Percentiles rank a stretch among this genome's conserved stretches.
phyloP scores from a whole-genome alignment of 2,113 vertebrate species.

The Aphyosemion australe region DNA sequence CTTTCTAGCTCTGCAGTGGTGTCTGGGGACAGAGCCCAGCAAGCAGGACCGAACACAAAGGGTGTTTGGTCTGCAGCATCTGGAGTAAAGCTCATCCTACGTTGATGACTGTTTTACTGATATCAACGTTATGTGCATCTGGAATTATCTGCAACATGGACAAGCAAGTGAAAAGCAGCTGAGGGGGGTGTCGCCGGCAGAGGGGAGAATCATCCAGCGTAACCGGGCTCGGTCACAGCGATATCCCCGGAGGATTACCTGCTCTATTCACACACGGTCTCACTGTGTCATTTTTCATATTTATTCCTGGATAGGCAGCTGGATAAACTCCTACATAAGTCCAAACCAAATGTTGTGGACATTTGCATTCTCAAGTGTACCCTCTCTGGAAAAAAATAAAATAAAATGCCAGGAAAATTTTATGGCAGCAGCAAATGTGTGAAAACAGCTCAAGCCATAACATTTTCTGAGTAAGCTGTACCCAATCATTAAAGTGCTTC shows the following conservation, averaged over 20 bases:
- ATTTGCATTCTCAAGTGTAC: constrained; percentile 10
- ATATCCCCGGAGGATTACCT: constrained; percentile 10
- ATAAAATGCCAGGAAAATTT: background rate
- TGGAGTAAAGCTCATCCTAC: background rate
- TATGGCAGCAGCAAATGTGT: background rate
- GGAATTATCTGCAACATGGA: constrained; percentile 2
- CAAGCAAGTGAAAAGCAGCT: background rate
- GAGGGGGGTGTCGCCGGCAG: background rate
- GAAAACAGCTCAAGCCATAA: constrained; percentile 24
- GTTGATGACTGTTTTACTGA: background rate
- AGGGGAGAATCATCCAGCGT: constrained; percentile 8
- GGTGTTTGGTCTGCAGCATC: background rate
- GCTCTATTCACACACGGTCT: constrained; percentile 13
- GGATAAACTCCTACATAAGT: background rate
- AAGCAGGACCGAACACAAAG: background rate
- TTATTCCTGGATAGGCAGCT: constrained; percentile 4
- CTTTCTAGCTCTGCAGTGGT: background rate
- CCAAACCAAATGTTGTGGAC: constrained; percentile 1
- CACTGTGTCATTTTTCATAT: constrained; percentile 13
- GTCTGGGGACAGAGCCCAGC: background rate
- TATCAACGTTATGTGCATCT: constrained; percentile 8
- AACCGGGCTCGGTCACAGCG: background rate
- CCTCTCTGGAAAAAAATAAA: background rate
- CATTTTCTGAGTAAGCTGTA: constrained; percentile 17
- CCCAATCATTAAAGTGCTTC: constrained; percentile 29